Evolutionary conservation across 2,113 vertebrate genomes (phyloP).

Genomic region (Alouatta palliata): DNA sequence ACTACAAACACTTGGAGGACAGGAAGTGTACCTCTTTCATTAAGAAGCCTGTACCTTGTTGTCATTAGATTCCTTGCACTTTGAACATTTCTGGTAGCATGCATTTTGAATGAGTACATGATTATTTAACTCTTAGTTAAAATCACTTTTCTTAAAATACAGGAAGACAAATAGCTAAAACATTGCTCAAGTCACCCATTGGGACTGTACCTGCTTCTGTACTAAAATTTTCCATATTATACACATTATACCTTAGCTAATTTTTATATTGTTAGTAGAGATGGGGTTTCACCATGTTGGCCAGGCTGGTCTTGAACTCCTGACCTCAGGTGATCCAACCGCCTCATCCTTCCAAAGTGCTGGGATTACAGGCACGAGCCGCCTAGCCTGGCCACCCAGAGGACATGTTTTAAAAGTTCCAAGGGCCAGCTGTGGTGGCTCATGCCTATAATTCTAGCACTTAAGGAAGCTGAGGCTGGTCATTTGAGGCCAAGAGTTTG

Average conservation of each 20-base stretch:
- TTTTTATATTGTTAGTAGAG: neutral
- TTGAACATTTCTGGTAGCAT: neutral
- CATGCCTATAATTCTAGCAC: neutral
- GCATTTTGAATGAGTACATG: neutral
- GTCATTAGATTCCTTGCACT: neutral
- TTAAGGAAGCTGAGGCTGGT: neutral
- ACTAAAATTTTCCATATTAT: neutral
- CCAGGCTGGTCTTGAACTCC: neutral
- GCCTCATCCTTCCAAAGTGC: neutral
- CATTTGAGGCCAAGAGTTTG: neutral
- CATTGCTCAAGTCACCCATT: neutral
- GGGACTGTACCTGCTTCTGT: neutral
- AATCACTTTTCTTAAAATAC: constrained; percentile 30
- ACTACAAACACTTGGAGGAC: neutral
- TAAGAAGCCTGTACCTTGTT: neutral
- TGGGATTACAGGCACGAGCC: neutral
- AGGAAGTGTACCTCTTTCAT: neutral
- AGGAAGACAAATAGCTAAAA: constrained; percentile 6
- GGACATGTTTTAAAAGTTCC: too few species aligned
- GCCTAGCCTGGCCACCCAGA: too few species aligned
- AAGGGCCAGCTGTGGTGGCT: neutral
- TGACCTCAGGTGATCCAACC: neutral
- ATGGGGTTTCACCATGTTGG: neutral
- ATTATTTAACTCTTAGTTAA: neutral
- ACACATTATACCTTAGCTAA: neutral